A percentile compares a stretch with the other conserved stretches of the same genome.
Conservation (phyloP, 2,113 vertebrate genomes). For the Cyphomyrus discorhynchus region DNA sequence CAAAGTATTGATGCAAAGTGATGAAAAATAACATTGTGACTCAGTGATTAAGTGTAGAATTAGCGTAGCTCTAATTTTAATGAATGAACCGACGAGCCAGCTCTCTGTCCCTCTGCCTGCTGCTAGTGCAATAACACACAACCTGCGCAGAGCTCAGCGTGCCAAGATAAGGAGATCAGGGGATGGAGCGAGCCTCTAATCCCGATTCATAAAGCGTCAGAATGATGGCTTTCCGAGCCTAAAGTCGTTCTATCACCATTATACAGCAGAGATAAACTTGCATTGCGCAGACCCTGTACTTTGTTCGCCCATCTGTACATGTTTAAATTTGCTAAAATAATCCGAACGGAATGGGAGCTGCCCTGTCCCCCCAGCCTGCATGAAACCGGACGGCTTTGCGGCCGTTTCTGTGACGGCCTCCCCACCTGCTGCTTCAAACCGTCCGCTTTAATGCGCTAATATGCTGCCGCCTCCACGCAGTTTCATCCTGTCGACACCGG, state of each 20-base stretch:
- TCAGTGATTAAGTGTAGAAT: background rate
- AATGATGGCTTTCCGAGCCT: background rate
- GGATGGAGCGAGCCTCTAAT: background rate
- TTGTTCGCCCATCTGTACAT: background rate
- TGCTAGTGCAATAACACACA: background rate
- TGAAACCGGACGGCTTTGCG: background rate
- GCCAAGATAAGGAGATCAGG: background rate
- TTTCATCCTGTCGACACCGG: slow-evolving; percentile 51
- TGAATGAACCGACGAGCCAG: background rate
- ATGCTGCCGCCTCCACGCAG: background rate
- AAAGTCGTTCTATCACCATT: background rate
- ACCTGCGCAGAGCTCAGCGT: background rate
- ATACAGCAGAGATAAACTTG: background rate
- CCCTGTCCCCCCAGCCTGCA: background rate
- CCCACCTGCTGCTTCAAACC: background rate
- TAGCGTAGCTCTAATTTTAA: background rate
- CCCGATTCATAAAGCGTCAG: background rate
- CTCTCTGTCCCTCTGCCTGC: background rate
- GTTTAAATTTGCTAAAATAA: background rate
- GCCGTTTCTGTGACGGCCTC: background rate
- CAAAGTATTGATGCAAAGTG: background rate
- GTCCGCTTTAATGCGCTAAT: background rate
- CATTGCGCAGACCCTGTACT: background rate
- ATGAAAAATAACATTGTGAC: background rate
- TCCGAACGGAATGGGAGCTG: background rate